Evolutionary conservation across 2,797 vertebrate genomes (phyloP).

Genomic region (Lepilemur ruficaudatus): DNA sequence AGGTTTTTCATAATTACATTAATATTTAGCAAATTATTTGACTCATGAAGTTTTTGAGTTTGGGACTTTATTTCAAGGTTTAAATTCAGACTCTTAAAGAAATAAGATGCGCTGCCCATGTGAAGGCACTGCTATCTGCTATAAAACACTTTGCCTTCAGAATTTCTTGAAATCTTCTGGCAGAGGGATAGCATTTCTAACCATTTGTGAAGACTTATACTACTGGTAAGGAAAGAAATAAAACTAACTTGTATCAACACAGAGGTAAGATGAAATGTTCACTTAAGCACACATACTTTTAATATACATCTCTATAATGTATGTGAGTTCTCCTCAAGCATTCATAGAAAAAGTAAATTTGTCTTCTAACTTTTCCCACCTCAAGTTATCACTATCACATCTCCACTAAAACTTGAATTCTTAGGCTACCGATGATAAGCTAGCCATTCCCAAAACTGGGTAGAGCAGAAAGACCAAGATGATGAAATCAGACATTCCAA

Average conservation of each 20-base stretch:
- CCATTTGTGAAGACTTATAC: constrained; percentile 45
- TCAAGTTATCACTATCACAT: not conserved
- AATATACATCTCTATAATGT: not conserved
- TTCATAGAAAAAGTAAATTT: not conserved
- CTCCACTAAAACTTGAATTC: not conserved
- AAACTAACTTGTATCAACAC: constrained; percentile 5
- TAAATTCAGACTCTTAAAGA: constrained; percentile 67
- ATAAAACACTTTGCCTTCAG: constrained; percentile 57
- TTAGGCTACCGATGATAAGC: not conserved
- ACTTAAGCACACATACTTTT: not conserved
- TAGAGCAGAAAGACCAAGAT: not conserved
- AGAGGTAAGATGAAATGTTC: constrained; percentile 4
- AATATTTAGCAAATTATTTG: constrained; percentile 70
- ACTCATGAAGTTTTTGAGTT: constrained; percentile 57
- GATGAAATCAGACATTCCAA: not conserved
- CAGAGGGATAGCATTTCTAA: constrained; percentile 57
- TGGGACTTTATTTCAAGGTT: constrained; percentile 64
- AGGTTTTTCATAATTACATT: constrained; percentile 44
- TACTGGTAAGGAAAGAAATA: constrained; percentile 43
- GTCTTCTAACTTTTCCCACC: constrained; percentile 43
- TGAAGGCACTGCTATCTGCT: not conserved
- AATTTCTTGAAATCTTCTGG: constrained; percentile 58
- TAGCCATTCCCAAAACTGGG: not conserved
- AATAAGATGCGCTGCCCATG: not conserved
- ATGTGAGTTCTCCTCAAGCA: not conserved